Base-by-base conservation (phyloP, 2,113 vertebrate species). In the Pachypanchax playfairii region DNA sequence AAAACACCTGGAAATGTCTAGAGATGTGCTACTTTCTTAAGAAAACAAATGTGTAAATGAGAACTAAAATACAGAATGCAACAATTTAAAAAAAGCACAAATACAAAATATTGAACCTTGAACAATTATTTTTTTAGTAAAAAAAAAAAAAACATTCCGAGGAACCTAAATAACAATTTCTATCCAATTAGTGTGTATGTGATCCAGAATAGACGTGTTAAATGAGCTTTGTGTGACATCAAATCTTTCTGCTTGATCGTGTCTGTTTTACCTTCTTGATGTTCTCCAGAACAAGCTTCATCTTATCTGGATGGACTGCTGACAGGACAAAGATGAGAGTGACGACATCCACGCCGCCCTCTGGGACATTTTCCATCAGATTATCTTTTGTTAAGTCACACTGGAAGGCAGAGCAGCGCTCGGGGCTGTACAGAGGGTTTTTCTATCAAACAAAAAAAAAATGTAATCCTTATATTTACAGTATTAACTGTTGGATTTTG, bases 251-350 rank as follows among this genome's bases (percentile, higher is more conserved):
- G 8, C 4, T 4, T 42, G 11, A 0, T 1, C 10, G 13, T 53
- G 41, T 62, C 75, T 26, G 44, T 5, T 60, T 87, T 85, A 96
- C 97, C 93, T 91, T 93, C 85, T 89, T 90, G 57, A 98, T 88
- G 70, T 98, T 98, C 73, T 88, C 81, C 65, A 98, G 56, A 50
- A 90, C 93, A 70, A 90, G 87, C 70, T 64, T 91, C 97, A 99
- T 99, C 92, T 95, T 98, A 44, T 97, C 94, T 4, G 97, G 97
- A 76, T 98, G 97, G 82, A 99, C 47, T 35, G 96, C 94, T 15
- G 97, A 99, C 52, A 99, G 93, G 42, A 98, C 95, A 70, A 99
- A 99, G 88, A 99, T 94, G 67, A 99, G 88, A 0, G 86, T 95
- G 65, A 90, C 91, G 1, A 92, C 91, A 72, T 98, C 95, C 66